Evolutionary conservation across 2,797 vertebrate genomes (phyloP), one percentile per base, ranked within the genome.

Genomic region (Botia kubotai): DNA sequence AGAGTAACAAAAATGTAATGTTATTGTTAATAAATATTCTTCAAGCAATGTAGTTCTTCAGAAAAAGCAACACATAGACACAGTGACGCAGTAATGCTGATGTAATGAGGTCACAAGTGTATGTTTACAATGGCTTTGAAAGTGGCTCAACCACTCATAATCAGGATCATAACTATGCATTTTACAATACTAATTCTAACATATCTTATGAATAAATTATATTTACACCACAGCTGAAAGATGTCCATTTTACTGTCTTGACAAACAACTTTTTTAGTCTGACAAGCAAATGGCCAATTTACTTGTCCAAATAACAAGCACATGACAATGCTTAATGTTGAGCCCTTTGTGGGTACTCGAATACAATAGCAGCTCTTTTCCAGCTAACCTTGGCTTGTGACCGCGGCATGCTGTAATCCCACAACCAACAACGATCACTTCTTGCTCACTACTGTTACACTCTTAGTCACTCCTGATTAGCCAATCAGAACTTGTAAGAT

Each of bases 361-460:
- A 75, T 46, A 79, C 83, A 86, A 83, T 78, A 70, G 70, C 29
- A 16, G 50, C 57, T 71, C 69, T 67, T 85, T 77, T 82, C 69
- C 74, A 48, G 50, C 58, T 75, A 66, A 73, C 58, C 77, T 77
- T 82, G 80, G 73, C 75, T 62, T 36, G 53, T 19, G 58, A 70
- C 81, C 60, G 16, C 10, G 43, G 43, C 43, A 46, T 84, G 80
- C 69, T 68, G 65, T 83, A 77, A 75, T 84, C 70, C 62, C 55
- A 57, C 46, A 57, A 29, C 33, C 6, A 23, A 80, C 69, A 71
- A 63, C 72, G 71, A 68, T 82, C 48, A 48, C 14, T 60, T 53
- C 53, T 80, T 60, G 79, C 66, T 72, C 19, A 74, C 23, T 36
- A 68, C 26, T 43, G 65, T 29, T 52, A 58, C 66, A 63, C 52